Conservation (phyloP, 2,888 invertebrate species). For the Plagiodera versicolora region DNA sequence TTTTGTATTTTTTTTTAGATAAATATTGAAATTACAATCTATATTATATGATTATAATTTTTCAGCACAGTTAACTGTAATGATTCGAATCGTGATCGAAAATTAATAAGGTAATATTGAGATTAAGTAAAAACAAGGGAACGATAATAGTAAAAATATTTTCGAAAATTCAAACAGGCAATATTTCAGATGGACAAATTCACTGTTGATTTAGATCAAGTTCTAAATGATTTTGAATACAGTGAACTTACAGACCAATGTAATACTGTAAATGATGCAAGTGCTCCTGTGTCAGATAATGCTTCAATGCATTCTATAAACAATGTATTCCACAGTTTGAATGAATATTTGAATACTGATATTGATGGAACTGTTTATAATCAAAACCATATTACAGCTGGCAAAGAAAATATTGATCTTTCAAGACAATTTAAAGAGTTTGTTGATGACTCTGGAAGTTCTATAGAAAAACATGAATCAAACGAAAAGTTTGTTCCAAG, state of each 20-base stretch:
- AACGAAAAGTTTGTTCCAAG: background rate
- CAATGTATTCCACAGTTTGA: constrained; percentile 66
- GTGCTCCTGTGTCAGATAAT: constrained; percentile 18
- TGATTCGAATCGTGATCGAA: too few relatives aligned
- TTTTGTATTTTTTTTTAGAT: too few relatives aligned
- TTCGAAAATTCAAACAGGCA: too few relatives aligned
- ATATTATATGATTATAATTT: too few relatives aligned
- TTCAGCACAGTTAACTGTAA: too few relatives aligned
- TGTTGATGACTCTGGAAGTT: background rate
- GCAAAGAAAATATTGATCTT: background rate
- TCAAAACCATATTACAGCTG: constrained; percentile 5
- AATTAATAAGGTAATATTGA: background rate
- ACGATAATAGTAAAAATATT: too few relatives aligned
- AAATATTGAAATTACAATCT: too few relatives aligned
- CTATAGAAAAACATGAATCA: background rate
- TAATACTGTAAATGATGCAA: constrained; percentile 17
- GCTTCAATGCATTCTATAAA: constrained; percentile 57
- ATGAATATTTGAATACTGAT: constrained; percentile 62
- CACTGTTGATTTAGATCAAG: constrained; percentile 77
- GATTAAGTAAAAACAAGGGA: too few relatives aligned
- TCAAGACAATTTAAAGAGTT: background rate
- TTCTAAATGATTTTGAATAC: constrained; percentile 81
- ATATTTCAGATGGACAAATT: constrained; percentile 55
- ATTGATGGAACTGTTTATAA: constrained; percentile 33
- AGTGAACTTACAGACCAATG: constrained; percentile 60